These are phyloP conservation scores for Philopotamus ludificatus DNA, from an alignment of 1,140 invertebrate species.

Conservation along the genomic window DNA sequence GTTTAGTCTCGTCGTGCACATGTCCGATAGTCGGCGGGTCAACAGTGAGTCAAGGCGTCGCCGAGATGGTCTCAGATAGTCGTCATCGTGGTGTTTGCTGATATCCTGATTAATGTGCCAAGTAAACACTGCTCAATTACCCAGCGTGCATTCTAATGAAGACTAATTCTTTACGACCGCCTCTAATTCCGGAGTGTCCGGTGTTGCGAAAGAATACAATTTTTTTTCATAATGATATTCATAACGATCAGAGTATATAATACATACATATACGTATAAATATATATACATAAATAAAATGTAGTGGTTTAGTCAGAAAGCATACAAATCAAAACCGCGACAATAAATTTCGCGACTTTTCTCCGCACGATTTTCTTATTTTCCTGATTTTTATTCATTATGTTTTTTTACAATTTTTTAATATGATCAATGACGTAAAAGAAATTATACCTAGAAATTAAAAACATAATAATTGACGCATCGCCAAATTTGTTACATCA, in stretches of 20 bases:
- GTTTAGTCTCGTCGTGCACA: too few relatives aligned
- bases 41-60: not conserved
- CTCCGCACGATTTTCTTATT: not conserved
- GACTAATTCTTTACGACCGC: slow-evolving; percentile 28
- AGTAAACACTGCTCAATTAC: slow-evolving; percentile 21
- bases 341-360: not conserved
- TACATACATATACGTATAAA: not conserved
- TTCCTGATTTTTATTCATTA: too few relatives aligned
- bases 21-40: too few relatives aligned
- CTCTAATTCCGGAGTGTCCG: slow-evolving; percentile 30
- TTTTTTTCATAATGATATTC: not conserved
- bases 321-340: not conserved
- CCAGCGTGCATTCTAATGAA: slow-evolving; percentile 19
- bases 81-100: slow-evolving; percentile 23
- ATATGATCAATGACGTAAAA: too few relatives aligned
- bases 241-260: not conserved
- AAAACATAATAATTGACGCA: too few relatives aligned
- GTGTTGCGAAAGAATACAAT: slow-evolving; percentile 16
- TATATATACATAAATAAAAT: not conserved
- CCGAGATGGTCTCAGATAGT: too few relatives aligned
- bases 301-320: not conserved
- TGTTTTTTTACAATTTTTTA: too few relatives aligned
- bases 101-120: slow-evolving; percentile 28
- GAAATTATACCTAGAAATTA: too few relatives aligned
- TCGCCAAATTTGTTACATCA: too few relatives aligned